These are phyloP conservation scores for Drosophila mimetica DNA, from an alignment of 2,888 invertebrate species.

Conservation along the genomic window DNA sequence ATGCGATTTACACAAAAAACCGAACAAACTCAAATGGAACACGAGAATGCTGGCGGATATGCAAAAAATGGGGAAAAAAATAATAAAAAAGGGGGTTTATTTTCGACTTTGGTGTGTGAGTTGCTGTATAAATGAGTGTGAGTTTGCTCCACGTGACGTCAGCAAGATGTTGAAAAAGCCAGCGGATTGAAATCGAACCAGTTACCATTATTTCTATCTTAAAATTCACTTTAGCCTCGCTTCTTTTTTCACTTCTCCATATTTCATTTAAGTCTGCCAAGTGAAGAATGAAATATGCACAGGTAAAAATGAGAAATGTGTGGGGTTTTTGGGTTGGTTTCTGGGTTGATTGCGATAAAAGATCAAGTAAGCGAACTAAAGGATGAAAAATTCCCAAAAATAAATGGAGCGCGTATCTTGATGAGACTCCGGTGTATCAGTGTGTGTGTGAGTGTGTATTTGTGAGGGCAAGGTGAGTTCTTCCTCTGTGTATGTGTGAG, in stretches of 20 bases:
- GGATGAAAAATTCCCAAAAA: conserved; percentile 28
- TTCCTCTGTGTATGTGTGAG: conserved; percentile 10
- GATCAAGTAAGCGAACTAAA: conserved; percentile 43
- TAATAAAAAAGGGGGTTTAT: conserved; percentile 8
- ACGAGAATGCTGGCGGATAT: conserved; percentile 38
- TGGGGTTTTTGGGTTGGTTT: conserved; percentile 5
- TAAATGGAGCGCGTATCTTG: conserved; percentile 50
- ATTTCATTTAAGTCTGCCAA: conserved; percentile 41
- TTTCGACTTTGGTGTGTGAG: conserved; percentile 25
- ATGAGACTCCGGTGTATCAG: conserved; percentile 16
- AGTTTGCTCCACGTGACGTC: conserved; percentile 68
- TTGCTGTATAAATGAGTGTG: conserved; percentile 21
- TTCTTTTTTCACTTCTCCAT: conserved; percentile 23
- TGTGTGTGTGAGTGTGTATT: conserved; percentile 11
- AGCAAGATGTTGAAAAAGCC: conserved; percentile 34
- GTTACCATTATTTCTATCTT: conserved; percentile 40
- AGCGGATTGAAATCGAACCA: conserved; percentile 41
- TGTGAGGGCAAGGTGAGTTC: conserved; percentile 25
- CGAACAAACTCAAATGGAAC: conserved; percentile 46
- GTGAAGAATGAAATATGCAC: conserved; percentile 46
- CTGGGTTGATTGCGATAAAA: conserved; percentile 26
- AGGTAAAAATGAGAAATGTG: conserved; percentile 45
- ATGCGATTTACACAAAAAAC: conserved; percentile 58
- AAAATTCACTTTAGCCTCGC: conserved; percentile 36
- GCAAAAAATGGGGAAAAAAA: conserved; percentile 28